A percentile compares a stretch with the other conserved stretches of the same genome.
Evolutionary conservation across 2,888 invertebrate species (phyloP).

Genomic region (Cabera pusaria): DNA sequence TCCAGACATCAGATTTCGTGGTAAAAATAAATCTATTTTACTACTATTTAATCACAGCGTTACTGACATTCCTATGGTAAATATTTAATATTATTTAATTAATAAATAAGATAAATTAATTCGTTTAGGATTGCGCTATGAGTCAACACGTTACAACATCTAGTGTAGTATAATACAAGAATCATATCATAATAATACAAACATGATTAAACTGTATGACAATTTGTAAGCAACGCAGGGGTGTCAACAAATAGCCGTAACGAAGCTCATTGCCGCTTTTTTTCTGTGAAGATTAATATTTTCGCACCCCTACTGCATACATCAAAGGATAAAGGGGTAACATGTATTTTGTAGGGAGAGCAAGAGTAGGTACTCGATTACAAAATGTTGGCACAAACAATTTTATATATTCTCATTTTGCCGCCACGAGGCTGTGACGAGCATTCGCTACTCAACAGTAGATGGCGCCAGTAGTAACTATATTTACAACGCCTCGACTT

Average conservation of each 20-base stretch:
- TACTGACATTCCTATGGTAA: slow-evolving; percentile 11
- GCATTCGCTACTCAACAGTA: slow-evolving; percentile 65
- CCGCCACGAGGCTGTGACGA: slow-evolving; percentile 33
- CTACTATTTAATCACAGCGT: slow-evolving; percentile 71
- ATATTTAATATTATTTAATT: too few species aligned
- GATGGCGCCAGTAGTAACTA: slow-evolving; percentile 64
- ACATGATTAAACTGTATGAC: slow-evolving; percentile 67
- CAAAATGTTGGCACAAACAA: slow-evolving; percentile 80
- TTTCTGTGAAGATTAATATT: slow-evolving; percentile 73
- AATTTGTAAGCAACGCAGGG: slow-evolving; percentile 61
- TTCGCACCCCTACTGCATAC: slow-evolving; percentile 74
- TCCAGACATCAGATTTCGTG: slow-evolving; percentile 28
- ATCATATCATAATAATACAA: slow-evolving; percentile 54
- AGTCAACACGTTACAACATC: slow-evolving; percentile 57
- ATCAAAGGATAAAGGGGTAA: slow-evolving; percentile 79
- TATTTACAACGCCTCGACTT: slow-evolving; percentile 61
- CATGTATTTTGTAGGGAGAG: slow-evolving; percentile 67
- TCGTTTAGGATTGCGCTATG: slow-evolving; percentile 55
- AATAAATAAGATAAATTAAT: slow-evolving; percentile 74
- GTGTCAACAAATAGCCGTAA: slow-evolving; percentile 73
- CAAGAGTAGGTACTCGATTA: slow-evolving; percentile 77
- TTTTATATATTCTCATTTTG: slow-evolving; percentile 55
- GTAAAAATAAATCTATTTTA: slow-evolving; percentile 57
- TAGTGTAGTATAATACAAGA: slow-evolving; percentile 65
- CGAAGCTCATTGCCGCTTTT: slow-evolving; percentile 73